phyloP scores from a whole-genome alignment of 2,888 invertebrate species.

The Pterostichus niger region DNA sequence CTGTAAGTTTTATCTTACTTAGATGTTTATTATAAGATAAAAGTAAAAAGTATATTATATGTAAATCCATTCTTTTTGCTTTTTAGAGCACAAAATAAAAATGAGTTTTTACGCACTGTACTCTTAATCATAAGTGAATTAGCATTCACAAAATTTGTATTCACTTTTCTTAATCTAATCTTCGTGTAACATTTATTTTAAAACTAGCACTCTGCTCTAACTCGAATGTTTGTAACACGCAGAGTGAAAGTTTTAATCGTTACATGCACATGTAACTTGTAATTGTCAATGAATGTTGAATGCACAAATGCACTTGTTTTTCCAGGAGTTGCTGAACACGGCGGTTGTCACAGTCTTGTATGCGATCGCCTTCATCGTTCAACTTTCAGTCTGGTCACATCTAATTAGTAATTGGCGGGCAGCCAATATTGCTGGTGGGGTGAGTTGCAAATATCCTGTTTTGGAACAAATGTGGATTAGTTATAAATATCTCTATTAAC shows the following conservation, averaged over 20 bases:
- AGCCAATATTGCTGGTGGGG: constrained; percentile 87
- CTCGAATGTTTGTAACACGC: not conserved
- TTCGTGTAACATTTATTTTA: constrained; percentile 2
- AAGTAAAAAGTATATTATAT: constrained; percentile 4
- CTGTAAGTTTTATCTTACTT: not conserved
- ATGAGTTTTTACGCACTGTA: not conserved
- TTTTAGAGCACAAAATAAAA: constrained; percentile 23
- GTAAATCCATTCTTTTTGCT: not conserved
- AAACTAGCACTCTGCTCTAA: not conserved
- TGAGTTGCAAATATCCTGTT: constrained; percentile 77
- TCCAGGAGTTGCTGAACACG: constrained; percentile 90
- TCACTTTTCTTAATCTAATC: constrained; percentile 34
- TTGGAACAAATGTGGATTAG: not conserved
- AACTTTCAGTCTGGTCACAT: constrained; percentile 83
- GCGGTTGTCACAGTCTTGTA: constrained; percentile 85
- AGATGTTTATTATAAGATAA: not conserved
- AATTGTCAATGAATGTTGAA: constrained; percentile 14
- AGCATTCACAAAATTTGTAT: not conserved
- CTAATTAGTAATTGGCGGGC: constrained; percentile 74
- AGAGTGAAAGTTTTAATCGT: constrained; percentile 34
- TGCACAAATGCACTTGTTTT: constrained; percentile 69
- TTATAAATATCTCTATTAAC: no score
- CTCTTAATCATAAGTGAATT: constrained; percentile 22
- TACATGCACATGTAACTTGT: not conserved
- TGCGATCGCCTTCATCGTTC: constrained; percentile 89